Base-by-base conservation (phyloP, 2,797 vertebrate species). In the Lepus oiostolus region DNA sequence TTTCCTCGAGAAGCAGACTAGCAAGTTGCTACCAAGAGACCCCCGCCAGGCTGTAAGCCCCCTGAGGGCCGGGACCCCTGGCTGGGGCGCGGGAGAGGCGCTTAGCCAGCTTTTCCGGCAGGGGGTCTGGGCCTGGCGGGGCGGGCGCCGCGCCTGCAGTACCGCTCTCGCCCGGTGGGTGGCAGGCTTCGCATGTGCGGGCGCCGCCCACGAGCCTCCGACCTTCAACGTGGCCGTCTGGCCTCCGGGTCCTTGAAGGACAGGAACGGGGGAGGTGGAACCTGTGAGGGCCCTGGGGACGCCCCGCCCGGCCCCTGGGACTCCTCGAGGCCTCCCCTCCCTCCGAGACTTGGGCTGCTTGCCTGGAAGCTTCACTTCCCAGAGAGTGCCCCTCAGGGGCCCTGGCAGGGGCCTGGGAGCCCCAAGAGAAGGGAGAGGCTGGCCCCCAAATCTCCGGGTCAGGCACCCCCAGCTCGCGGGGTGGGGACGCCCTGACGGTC, bases 181-280 rank as follows among this genome's bases (percentile, higher is more conserved):
- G 97, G 97, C 97, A 97, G 96, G 93, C 93, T 95, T 80, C 90
- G 76, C 97, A 90, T 96, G 75, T 92, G 94, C 85, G 90, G 95
- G 95, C 77, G 16, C 89, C 95, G 65, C 96, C 95, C 94, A 62
- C 4, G 35, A 67, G 32, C 67, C 54, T 21, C 68, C 60, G 81
- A 95, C 96, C 96, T 95, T 96, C 91, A 91, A 88, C 91, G 77
- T 91, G 91, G 89, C 95, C 54, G 7, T 87, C 60, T 17, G n/a
- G 35, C 67, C 90, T 90, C 26, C 5, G 35, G 72, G 38, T 82
- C 72, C 72, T 68, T 35, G 58, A 62, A 71, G 72, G 35, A 47
- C 42, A 74, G 86, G n/a, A 47, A 1, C 42, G 16, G 87, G 85
- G 50, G 30, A 72, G 22, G 62, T 54, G 75, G 65, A 80, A 54